Conservation (phyloP, 2,113 vertebrate genomes). For the Eolophus roseicapilla region DNA sequence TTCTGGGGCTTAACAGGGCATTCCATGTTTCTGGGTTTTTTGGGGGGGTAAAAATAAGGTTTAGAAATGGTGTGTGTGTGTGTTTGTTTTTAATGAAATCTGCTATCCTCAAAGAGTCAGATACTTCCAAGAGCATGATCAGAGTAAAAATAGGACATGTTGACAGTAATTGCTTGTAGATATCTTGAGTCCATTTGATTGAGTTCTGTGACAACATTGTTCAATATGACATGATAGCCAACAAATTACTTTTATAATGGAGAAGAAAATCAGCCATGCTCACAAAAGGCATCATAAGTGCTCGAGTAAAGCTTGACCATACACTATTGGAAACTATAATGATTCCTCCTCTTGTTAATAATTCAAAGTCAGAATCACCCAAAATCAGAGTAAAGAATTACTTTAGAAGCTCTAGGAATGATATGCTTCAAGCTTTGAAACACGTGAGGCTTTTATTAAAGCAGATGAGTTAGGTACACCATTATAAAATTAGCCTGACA, state of each 20-base stretch:
- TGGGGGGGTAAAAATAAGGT: not conserved
- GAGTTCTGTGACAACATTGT: not conserved
- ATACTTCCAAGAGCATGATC: not conserved
- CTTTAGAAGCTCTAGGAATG: not conserved
- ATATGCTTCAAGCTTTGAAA: not conserved
- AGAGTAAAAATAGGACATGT: not conserved
- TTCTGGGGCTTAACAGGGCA: not conserved
- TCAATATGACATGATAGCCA: not conserved
- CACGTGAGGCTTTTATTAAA: not conserved
- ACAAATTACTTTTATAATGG: not conserved
- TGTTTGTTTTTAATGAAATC: not conserved
- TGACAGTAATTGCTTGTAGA: not conserved
- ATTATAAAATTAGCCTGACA: not conserved
- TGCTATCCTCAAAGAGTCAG: not conserved
- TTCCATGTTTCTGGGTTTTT: not conserved
- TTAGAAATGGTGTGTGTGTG: not conserved
- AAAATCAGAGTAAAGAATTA: not conserved
- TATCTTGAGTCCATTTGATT: not conserved
- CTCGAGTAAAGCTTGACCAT: not conserved
- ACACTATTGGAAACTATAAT: not conserved
- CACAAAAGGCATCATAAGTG: not conserved
- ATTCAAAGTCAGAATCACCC: not conserved
- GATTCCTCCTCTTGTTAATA: not conserved
- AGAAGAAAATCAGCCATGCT: not conserved
- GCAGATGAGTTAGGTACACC: not conserved